Conservation (phyloP, 1,140 invertebrate species). For the Papilio machaon region DNA sequence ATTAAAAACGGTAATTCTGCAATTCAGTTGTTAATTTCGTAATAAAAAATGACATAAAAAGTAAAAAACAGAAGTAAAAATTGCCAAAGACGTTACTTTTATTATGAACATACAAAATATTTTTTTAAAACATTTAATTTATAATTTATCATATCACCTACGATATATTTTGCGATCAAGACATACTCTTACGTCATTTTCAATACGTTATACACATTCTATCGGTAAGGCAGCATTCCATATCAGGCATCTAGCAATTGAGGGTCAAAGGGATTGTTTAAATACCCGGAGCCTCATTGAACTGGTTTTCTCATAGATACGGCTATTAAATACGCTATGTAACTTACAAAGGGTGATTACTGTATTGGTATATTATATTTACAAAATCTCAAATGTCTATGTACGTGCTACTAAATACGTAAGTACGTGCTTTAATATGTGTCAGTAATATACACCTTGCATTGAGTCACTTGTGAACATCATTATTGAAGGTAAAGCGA, state of each 20-base stretch:
- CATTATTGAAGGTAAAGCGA: not conserved
- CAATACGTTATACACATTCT: not conserved
- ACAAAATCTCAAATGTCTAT: not conserved
- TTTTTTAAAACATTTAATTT: too few species aligned
- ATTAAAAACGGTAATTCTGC: not conserved
- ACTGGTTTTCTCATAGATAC: slow-evolving; percentile 21
- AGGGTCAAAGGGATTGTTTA: slow-evolving; percentile 22
- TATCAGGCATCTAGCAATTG: slow-evolving; percentile 7
- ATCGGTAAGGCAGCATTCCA: not conserved
- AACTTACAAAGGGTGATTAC: not conserved
- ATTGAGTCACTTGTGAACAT: too few species aligned
- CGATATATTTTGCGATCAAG: not conserved
- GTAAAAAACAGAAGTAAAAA: too few species aligned
- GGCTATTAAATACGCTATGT: slow-evolving; percentile 2
- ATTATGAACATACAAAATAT: too few species aligned
- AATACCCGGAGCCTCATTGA: slow-evolving; percentile 11
- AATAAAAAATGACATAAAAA: too few species aligned
- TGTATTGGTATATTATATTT: not conserved
- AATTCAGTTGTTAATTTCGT: not conserved
- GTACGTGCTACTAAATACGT: too few species aligned
- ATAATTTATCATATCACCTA: too few species aligned
- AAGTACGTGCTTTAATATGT: too few species aligned
- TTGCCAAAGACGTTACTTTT: too few species aligned
- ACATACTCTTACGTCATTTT: not conserved
- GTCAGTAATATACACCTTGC: too few species aligned